These are phyloP conservation scores for Paedocypris micromegethes DNA, from an alignment of 2,797 vertebrate species.

Conservation along the genomic window DNA sequence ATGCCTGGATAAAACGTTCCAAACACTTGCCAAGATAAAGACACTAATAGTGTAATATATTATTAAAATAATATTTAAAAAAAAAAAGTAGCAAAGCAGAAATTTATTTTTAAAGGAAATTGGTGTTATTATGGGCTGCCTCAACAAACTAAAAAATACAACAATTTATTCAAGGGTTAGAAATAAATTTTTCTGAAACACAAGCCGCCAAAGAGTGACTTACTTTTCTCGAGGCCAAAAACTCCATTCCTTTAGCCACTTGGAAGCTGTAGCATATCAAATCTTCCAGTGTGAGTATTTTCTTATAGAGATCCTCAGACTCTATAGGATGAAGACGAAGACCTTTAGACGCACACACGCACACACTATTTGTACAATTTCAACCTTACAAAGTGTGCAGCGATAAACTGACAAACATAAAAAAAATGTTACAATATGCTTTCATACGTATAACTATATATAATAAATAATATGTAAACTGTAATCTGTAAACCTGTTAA, in stretches of 20 bases:
- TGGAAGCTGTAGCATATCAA: conserved; percentile 95
- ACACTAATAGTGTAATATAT: not conserved
- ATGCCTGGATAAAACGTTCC: conserved; percentile 8
- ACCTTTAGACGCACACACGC: conserved; percentile 24
- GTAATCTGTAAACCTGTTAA: too few species aligned
- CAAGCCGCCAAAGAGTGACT: conserved; percentile 8
- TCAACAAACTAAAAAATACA: conserved; percentile 8
- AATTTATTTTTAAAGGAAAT: conserved; percentile 13
- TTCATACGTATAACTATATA: too few species aligned
- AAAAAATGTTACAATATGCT: too few species aligned
- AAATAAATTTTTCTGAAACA: not conserved
- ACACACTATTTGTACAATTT: conserved; percentile 10
- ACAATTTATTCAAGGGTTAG: not conserved
- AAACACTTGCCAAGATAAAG: conserved; percentile 1
- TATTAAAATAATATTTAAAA: too few species aligned
- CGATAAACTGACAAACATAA: too few species aligned
- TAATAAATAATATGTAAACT: too few species aligned
- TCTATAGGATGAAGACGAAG: conserved; percentile 67
- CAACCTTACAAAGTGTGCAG: too few species aligned
- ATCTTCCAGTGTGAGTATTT: conserved; percentile 84
- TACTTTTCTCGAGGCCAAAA: conserved; percentile 91
- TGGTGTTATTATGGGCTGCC: conserved; percentile 4
- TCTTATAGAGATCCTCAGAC: conserved; percentile 85
- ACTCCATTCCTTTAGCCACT: conserved; percentile 95
- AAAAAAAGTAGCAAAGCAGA: not conserved